phyloP scores from a whole-genome alignment of 92 coral and sea anemone species.

The Pocillopora grandis region DNA sequence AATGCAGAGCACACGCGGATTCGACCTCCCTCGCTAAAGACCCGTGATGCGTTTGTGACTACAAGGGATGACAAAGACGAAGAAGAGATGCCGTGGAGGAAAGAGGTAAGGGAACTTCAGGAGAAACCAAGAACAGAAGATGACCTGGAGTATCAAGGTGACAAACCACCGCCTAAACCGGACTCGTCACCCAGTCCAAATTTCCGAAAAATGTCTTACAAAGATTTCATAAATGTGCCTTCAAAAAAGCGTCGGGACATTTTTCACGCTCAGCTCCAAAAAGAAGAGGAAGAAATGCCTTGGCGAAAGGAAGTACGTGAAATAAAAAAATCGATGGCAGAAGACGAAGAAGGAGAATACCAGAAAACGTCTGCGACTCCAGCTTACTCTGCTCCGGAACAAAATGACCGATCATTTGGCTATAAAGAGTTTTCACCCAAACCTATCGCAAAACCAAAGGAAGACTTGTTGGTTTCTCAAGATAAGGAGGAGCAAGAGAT shows the following conservation, averaged over 20 bases:
- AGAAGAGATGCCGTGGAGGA: conserved; percentile 54
- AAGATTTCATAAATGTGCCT: conserved; percentile 33
- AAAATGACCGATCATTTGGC: background rate
- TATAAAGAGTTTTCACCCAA: conserved; percentile 9
- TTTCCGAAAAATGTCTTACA: conserved; percentile 31
- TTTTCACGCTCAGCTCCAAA: conserved; percentile 14
- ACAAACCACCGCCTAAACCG: background rate
- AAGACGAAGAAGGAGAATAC: conserved; percentile 15
- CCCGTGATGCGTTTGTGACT: conserved; percentile 33
- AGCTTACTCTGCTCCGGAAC: conserved; percentile 25
- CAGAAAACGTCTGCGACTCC: conserved; percentile 4
- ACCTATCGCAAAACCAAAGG: conserved; percentile 22
- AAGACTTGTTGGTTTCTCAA: conserved; percentile 5
- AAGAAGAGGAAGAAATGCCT: conserved; percentile 42
- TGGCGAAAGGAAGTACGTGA: conserved; percentile 52
- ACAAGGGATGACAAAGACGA: conserved; percentile 2
- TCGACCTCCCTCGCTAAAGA: conserved; percentile 40
- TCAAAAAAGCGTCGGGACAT: conserved; percentile 22
- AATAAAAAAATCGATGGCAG: conserved; percentile 26
- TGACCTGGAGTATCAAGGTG: conserved; percentile 18
- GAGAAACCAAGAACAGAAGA: conserved; percentile 34
- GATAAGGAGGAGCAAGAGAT: conserved; percentile 28
- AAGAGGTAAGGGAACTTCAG: conserved; percentile 43
- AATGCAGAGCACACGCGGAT: conserved; percentile 11
- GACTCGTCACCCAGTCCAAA: conserved; percentile 18